Conservation (phyloP, 2,113 vertebrate genomes). For the Malurus melanocephalus region DNA sequence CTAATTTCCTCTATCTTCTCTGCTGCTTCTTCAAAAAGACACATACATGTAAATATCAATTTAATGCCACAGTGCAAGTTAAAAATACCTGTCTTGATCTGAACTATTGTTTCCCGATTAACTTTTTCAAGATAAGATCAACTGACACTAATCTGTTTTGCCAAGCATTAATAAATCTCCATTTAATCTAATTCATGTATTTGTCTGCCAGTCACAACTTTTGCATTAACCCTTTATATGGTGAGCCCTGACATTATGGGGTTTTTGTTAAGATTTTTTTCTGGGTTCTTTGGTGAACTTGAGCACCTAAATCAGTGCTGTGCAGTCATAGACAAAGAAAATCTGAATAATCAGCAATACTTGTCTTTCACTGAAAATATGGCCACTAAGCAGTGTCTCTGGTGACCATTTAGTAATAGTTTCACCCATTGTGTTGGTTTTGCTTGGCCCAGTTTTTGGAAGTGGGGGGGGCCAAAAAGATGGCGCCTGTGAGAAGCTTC, state of each 20-base stretch:
- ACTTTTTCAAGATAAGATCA: neutral
- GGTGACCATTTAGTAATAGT: neutral
- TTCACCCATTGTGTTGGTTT: neutral
- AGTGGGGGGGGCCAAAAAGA: too few species aligned
- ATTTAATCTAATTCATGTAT: neutral
- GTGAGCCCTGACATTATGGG: neutral
- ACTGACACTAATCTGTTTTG: neutral
- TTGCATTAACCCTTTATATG: neutral
- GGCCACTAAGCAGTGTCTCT: neutral
- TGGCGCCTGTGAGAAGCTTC: too few species aligned
- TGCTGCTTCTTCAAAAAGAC: neutral
- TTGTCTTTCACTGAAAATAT: neutral
- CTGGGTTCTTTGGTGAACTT: neutral
- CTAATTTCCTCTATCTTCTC: neutral
- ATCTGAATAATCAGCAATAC: neutral
- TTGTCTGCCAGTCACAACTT: neutral
- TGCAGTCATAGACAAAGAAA: neutral
- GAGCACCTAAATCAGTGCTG: neutral
- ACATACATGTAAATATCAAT: neutral
- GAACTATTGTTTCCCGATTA: neutral
- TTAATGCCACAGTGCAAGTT: too few species aligned
- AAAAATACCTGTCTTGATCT: neutral
- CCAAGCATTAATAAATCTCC: neutral
- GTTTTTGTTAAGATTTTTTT: neutral
- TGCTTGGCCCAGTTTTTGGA: too few species aligned